Evolutionary conservation across 2,888 invertebrate species (phyloP).

Genomic region (Caenorhabditis parvicauda): DNA sequence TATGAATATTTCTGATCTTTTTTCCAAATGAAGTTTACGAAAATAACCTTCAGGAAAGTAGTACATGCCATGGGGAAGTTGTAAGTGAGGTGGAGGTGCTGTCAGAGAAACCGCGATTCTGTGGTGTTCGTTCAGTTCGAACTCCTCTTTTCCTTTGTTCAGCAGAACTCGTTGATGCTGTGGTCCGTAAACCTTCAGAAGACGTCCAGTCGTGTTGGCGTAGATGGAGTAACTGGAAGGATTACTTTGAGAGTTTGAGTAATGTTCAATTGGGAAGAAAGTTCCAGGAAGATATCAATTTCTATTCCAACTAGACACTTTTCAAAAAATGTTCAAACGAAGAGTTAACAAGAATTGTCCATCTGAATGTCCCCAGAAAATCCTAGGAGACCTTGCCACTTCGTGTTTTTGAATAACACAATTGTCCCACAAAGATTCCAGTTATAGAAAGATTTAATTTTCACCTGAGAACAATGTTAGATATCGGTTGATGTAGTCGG

Average conservation of each 20-base stretch:
- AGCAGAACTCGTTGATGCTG: conserved; percentile 15
- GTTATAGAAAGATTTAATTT: no score
- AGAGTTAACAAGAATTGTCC: no score
- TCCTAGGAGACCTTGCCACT: no score
- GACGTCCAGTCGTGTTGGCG: conserved; percentile 20
- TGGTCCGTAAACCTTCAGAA: conserved; percentile 17
- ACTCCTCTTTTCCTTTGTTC: conserved; percentile 23
- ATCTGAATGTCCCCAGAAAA: no score
- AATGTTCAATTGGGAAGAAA: no score
- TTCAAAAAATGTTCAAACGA: background rate
- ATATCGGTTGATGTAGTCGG: conserved; percentile 20
- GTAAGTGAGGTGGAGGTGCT: conserved; percentile 23
- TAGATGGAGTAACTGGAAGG: conserved; percentile 21
- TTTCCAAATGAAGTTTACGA: background rate
- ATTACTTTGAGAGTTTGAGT: no score
- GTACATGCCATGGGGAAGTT: conserved; percentile 24
- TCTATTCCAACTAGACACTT: no score
- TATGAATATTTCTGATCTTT: conserved; percentile 17
- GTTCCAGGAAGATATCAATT: no score
- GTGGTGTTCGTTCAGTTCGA: conserved; percentile 23
- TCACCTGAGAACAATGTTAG: conserved; percentile 11
- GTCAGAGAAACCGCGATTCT: conserved; percentile 15
- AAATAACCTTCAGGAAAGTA: conserved; percentile 21
- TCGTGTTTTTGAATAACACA: no score
- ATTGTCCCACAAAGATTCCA: no score